Evolutionary conservation across 2,113 vertebrate species (phyloP).

Genomic region (Sprattus sprattus): DNA sequence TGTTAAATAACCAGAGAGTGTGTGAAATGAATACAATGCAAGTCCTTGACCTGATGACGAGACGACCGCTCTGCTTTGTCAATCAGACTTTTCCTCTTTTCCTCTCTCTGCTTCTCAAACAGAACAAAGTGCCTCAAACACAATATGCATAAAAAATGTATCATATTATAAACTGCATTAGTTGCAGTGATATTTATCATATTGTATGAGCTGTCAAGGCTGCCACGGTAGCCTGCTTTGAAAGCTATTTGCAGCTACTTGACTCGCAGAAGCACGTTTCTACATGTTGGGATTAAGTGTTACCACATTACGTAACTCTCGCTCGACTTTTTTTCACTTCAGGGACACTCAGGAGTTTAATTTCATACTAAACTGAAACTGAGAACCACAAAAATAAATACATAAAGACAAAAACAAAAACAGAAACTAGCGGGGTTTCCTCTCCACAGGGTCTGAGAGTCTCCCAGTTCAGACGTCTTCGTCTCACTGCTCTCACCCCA

Average conservation of each 20-base stretch:
- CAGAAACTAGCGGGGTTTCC: neutral
- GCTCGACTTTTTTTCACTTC: neutral
- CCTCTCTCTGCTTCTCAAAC: neutral
- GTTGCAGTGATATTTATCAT: neutral
- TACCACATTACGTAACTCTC: neutral
- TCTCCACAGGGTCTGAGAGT: neutral
- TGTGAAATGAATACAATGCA: conserved; percentile 4
- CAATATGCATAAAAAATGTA: neutral
- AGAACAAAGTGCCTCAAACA: neutral
- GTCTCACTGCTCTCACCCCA: neutral
- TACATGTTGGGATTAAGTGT: neutral
- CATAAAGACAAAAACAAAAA: neutral
- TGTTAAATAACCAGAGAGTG: neutral
- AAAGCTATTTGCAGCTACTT: neutral
- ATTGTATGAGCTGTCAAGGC: neutral
- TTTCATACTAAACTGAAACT: neutral
- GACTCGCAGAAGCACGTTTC: neutral
- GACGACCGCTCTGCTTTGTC: neutral
- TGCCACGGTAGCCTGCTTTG: neutral
- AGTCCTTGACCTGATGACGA: neutral
- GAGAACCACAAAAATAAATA: neutral
- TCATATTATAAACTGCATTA: neutral
- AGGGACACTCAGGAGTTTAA: neutral
- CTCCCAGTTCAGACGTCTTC: neutral
- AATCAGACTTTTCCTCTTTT: neutral